Base-by-base conservation (phyloP, 2,797 vertebrate genomes). In the Helostoma temminkii region DNA sequence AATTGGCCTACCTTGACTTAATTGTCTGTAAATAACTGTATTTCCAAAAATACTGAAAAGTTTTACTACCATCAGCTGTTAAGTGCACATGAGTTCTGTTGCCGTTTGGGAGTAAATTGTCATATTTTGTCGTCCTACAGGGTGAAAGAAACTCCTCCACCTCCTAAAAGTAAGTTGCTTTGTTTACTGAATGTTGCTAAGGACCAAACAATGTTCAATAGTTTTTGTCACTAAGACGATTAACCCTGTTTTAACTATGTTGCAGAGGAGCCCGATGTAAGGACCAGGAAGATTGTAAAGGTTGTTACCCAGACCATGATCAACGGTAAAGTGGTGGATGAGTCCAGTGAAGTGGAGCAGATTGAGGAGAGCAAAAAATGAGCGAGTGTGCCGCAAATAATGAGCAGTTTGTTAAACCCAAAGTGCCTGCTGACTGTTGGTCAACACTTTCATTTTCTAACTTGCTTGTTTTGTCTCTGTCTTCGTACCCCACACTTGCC, bases 221-320 rank as follows among this genome's bases (percentile, higher is more conserved):
- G 7, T 46, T 22, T 28, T 15, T 30, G 12, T 49, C 19, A 15
- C 4, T 21, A 16, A 58, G 4, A 12, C 60, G 14, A 66, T 14
- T 58, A 15, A 78, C 8, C 10, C 16, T 42, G 43, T 1, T 65
- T 66, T n/a, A 3, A 46, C 28, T 78, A 28, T 81, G 54, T 84
- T 83, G 10, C 87, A 94, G 94, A 92, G 78, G 92, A 93, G 3
- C 94, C 94, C 0, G 94, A 95, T 0, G 87, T 95, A 1, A 90
- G 92, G 55, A 95, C 94, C 64, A 93, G 94, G 86, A 95, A 95
- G 89, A 95, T 95, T 32, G 93, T 95, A 12, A 95, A 95, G 87
- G 93, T 94, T 1, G 94, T 95, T 61, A 95, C 95, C 16, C 94
- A 95, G 88, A 95, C 95, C 3, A 93, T 95, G 91, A 84, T 95